These are phyloP conservation scores for Urocolius indicus DNA, from an alignment of 2,113 vertebrate species.

Conservation along the genomic window DNA sequence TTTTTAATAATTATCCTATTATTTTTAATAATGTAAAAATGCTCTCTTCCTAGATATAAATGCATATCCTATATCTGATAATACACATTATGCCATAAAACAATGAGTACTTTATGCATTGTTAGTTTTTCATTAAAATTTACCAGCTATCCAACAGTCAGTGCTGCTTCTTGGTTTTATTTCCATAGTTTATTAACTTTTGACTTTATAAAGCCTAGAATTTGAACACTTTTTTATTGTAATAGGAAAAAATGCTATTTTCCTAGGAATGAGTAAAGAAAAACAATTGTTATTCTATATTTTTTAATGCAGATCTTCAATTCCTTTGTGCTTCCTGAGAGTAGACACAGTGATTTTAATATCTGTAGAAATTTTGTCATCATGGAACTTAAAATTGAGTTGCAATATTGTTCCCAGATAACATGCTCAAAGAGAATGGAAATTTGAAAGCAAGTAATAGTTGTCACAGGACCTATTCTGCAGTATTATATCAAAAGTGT, in stretches of 20 bases:
- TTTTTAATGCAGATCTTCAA: background rate
- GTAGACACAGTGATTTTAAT: background rate
- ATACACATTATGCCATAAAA: background rate
- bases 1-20: background rate
- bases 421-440: background rate
- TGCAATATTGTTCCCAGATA: background rate
- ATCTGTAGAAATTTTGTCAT: background rate
- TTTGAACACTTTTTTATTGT: background rate
- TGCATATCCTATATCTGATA: background rate
- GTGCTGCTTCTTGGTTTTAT: background rate
- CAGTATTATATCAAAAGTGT: background rate
- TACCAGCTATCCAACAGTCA: background rate
- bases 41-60: background rate
- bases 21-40: background rate
- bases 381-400: background rate
- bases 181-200: background rate
- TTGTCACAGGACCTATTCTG: background rate
- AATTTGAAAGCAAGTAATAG: background rate
- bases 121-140: background rate
- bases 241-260: background rate
- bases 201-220: background rate
- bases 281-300: background rate
- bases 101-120: rapidly evolving
- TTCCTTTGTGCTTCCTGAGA: background rate
- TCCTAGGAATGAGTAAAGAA: background rate